Evolutionary conservation across 2,113 vertebrate species (phyloP), one percentile per base, ranked within the genome.

Genomic region (Microtus richardsoni): DNA sequence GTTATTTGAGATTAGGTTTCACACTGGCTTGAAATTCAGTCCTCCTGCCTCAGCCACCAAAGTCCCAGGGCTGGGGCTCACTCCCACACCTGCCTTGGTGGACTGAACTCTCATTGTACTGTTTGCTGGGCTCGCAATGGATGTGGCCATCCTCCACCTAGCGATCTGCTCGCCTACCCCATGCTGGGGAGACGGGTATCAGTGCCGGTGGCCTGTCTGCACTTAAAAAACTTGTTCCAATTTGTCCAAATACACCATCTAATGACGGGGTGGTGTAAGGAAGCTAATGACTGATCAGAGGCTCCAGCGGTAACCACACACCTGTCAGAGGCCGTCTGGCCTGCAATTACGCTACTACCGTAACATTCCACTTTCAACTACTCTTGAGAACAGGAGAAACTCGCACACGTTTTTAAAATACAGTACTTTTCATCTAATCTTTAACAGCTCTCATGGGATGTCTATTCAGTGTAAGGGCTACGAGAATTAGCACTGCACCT

Each of bases 191-290:
- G 17, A 85, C 75, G 2, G 24, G 49, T 73, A 82, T 84, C 21
- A 54, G 68, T 54, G 70, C 3, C 47, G 24, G 79, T 33, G 41
- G 49, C 66, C 62, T 26, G 58, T 44, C 68, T 86, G 26, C n/a
- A 78, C 52, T 89, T 91, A 2, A 52, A 68, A 83, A 66, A 86
- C 89, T n/a, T 82, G 89, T 77, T 77, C 52, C 28, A 33, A 21
- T 52, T 86, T 95, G 77, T 78, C 82, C 89, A 94, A 79, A 92
- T 44, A 68, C 39, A n/a, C 75, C 71, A 58, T 74, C 54, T 92
- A 74, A 87, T 30, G 14, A 96, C 33, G 68, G 70, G 54, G 62
- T 75, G 26, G 54, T 75, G 91, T 84, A 79, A 91, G 49, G 64
- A 86, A 83, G 39, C 44, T 44, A 49, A 47, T 75, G 47, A 66